Percentiles rank a stretch among this genome's conserved stretches.
phyloP scores from a whole-genome alignment of 2,113 vertebrate species.

The Aphyosemion australe region DNA sequence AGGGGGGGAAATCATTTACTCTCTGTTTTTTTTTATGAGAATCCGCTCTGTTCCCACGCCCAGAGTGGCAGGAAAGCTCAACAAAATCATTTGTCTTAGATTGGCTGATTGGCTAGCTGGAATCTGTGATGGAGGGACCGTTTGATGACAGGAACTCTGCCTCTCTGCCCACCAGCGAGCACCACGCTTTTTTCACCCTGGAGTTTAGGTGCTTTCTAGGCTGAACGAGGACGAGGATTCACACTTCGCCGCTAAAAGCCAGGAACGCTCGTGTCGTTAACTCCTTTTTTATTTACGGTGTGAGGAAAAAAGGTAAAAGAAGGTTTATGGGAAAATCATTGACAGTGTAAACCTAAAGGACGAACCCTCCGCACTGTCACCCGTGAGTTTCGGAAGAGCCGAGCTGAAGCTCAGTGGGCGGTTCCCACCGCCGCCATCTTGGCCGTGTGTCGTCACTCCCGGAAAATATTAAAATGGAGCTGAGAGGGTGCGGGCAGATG shows the following conservation, averaged over 20 bases:
- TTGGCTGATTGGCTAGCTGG: slow-evolving; percentile 73
- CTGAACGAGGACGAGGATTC: slow-evolving; percentile 21
- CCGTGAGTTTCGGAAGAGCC: too few relatives aligned
- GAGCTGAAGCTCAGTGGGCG: too few relatives aligned
- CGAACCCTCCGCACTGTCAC: too few relatives aligned
- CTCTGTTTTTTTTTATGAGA: slow-evolving; percentile 65
- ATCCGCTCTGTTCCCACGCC: slow-evolving; percentile 76
- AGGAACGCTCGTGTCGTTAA: slow-evolving; percentile 60
- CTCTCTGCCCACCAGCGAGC: slow-evolving; percentile 43
- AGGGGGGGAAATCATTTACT: slow-evolving; percentile 73
- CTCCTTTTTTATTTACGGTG: slow-evolving; percentile 48
- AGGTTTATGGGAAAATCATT: too few relatives aligned
- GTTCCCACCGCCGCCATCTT: too few relatives aligned
- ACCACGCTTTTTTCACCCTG: slow-evolving; percentile 6
- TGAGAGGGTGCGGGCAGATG: too few relatives aligned
- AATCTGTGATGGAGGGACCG: slow-evolving; percentile 68
- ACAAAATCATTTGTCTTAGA: slow-evolving; percentile 77
- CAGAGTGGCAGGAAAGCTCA: slow-evolving; percentile 72
- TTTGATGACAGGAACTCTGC: slow-evolving; percentile 59
- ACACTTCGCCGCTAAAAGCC: slow-evolving; percentile 35
- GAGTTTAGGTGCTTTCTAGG: slow-evolving; percentile 57
- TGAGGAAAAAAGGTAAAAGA: slow-evolving; percentile 14
- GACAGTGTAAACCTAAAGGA: too few relatives aligned
- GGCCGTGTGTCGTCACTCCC: too few relatives aligned
- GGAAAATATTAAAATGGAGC: too few relatives aligned